Evolutionary conservation across 2,888 invertebrate species (phyloP).

Genomic region (Ferdinandea cuprea): DNA sequence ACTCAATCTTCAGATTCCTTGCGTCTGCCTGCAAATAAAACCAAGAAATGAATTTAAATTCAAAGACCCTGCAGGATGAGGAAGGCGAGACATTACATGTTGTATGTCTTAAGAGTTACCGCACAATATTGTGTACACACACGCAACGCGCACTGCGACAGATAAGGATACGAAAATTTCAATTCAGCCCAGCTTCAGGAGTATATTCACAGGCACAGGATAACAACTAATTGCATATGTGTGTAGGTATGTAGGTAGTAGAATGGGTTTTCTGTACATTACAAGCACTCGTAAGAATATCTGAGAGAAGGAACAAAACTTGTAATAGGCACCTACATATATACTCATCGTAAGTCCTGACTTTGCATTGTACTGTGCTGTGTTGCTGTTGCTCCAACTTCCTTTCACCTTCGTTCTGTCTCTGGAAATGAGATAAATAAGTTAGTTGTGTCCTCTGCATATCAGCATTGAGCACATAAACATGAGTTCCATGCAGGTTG

Average conservation of each 20-base stretch:
- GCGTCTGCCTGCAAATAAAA: constrained; percentile 46
- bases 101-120: constrained; percentile 1
- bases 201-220: constrained; percentile 28
- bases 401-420: constrained; percentile 31
- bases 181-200: too few relatives aligned
- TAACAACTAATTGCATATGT: constrained; percentile 61
- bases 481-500: constrained; percentile 26
- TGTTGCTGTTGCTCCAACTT: constrained; percentile 50
- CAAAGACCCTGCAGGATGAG: background rate
- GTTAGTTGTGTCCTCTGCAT: constrained; percentile 49
- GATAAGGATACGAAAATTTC: constrained; percentile 59
- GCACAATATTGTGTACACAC: constrained; percentile 27
- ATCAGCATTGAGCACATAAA: constrained; percentile 17
- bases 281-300: too few relatives aligned
- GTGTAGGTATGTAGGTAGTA: too few relatives aligned
- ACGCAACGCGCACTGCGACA: constrained; percentile 60
- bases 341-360: constrained; percentile 29
- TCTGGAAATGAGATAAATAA: constrained; percentile 46
- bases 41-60: constrained; percentile 48
- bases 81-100: too few relatives aligned
- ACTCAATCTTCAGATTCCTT: constrained; percentile 20
- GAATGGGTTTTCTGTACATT: too few relatives aligned
- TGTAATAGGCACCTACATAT: constrained; percentile 58
- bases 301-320: constrained; percentile 18
- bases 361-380: background rate